Percentiles rank a stretch among this genome's conserved stretches.
Conservation (phyloP, 2,888 invertebrate genomes). For the Pseudeuparius sepicola region DNA sequence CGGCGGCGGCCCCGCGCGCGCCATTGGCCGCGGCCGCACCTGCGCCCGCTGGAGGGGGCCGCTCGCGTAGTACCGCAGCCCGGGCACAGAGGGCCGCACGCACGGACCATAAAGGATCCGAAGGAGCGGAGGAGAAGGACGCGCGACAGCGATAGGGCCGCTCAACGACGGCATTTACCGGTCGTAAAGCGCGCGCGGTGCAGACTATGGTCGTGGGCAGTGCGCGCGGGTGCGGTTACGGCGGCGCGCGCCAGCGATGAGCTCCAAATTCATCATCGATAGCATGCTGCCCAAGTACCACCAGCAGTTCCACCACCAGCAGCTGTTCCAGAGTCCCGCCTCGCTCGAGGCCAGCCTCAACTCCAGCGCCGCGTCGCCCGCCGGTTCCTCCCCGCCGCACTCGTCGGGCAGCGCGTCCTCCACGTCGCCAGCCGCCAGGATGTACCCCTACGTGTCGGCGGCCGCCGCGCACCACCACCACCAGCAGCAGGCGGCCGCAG, state of each 20-base stretch:
- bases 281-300: conserved; percentile 92
- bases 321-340: conserved; percentile 50
- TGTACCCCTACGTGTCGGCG: conserved; percentile 86
- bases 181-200: conserved; percentile 34
- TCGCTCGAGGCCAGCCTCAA: conserved; percentile 65
- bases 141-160: conserved; percentile 42
- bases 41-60: conserved; percentile 43
- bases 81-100: conserved; percentile 76
- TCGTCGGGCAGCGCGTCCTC: conserved; percentile 47
- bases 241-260: conserved; percentile 56
- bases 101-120: conserved; percentile 80
- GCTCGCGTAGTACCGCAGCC: conserved; percentile 50
- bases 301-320: conserved; percentile 64
- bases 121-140: conserved; percentile 58
- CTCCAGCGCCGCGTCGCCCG: conserved; percentile 49
- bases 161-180: too few species aligned
- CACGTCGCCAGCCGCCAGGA: conserved; percentile 60
- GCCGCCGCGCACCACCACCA: conserved; percentile 56
- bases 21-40: conserved; percentile 44
- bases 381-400: conserved; percentile 60
- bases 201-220: conserved; percentile 36
- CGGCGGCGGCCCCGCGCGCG: conserved; percentile 27
- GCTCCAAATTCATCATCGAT: conserved; percentile 96
- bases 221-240: conserved; percentile 34
- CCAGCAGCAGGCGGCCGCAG: conserved; percentile 56